Conservation (phyloP, 1,140 invertebrate genomes). For the Frieseomelitta varia region DNA sequence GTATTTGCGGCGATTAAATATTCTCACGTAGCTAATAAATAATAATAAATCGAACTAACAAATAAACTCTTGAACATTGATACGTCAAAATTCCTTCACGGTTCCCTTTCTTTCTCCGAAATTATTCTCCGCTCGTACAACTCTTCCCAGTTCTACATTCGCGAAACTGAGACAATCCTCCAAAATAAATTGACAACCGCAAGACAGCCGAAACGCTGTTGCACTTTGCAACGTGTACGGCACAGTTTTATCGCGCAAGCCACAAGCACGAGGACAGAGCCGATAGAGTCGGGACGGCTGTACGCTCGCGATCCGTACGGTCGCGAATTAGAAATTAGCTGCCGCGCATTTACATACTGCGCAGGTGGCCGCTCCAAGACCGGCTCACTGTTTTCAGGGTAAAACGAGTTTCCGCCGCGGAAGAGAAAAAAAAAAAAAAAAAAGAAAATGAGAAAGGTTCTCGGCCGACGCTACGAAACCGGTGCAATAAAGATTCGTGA, state of each 20-base stretch:
- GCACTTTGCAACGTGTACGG: background rate
- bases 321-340: slow-evolving; percentile 67
- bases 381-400: slow-evolving; percentile 61
- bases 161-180: background rate
- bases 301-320: slow-evolving; percentile 40
- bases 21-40: no score
- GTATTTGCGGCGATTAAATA: no score
- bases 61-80: no score
- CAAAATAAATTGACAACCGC: no score
- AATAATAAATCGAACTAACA: no score
- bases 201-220: background rate
- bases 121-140: no score
- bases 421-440: slow-evolving; percentile 12
- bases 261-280: no score
- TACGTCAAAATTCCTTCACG: no score
- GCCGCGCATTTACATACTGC: slow-evolving; percentile 61
- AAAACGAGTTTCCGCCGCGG: slow-evolving; percentile 58
- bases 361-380: slow-evolving; percentile 57
- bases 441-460: background rate
- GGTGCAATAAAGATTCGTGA: slow-evolving; percentile 62
- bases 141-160: background rate
- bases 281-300: background rate
- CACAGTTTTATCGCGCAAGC: background rate
- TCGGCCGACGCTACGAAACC: slow-evolving; percentile 18
- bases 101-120: no score